phyloP scores from a whole-genome alignment of 2,888 invertebrate genomes.

The Drosophila recens region DNA sequence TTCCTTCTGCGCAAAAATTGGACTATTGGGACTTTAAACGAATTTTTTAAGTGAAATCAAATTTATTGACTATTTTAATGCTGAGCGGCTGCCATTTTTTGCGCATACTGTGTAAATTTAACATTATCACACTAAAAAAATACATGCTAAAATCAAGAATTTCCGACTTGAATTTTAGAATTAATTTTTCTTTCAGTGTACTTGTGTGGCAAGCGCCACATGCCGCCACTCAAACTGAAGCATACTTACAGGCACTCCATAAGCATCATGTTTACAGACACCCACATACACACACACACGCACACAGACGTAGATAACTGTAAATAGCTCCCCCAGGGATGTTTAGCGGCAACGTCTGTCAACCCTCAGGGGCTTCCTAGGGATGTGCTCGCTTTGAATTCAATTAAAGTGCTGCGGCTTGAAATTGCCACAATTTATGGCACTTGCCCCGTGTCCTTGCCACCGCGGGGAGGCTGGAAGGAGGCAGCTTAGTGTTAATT shows the following conservation, averaged over 20 bases:
- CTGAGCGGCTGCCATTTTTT: no score
- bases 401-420: constrained; percentile 83
- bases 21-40: no score
- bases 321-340: constrained; percentile 85
- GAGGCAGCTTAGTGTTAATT: constrained; percentile 82
- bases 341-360: constrained; percentile 74
- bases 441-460: constrained; percentile 64
- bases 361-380: constrained; percentile 53
- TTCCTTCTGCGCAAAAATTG: no score
- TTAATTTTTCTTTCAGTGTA: neutral
- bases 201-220: constrained; percentile 50
- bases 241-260: constrained; percentile 66
- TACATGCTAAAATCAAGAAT: no score
- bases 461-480: constrained; percentile 23
- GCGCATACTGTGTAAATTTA: no score
- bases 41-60: no score
- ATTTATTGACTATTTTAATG: no score
- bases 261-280: constrained; percentile 77
- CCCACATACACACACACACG: constrained; percentile 39
- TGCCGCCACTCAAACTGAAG: constrained; percentile 66
- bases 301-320: constrained; percentile 64
- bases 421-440: constrained; percentile 81
- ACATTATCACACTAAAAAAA: no score
- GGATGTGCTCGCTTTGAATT: constrained; percentile 76
- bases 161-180: no score